phyloP scores from a whole-genome alignment of 2,888 invertebrate genomes.

The Nemotelus pantherinus region DNA sequence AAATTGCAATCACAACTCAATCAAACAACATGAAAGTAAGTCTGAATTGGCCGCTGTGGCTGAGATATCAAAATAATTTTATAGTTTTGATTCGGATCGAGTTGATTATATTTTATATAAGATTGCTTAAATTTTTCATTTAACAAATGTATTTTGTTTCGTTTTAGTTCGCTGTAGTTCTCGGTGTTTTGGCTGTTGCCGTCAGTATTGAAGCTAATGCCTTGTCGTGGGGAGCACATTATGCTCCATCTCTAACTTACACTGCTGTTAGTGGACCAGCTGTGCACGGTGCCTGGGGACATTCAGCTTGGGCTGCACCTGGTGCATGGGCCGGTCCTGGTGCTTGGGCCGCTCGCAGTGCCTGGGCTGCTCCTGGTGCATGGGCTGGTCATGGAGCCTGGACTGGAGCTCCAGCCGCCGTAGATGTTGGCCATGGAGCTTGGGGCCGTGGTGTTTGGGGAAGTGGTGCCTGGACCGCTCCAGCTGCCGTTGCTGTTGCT shows the following conservation, averaged over 20 bases:
- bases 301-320: constrained; percentile 53
- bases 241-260: constrained; percentile 49
- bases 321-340: constrained; percentile 38
- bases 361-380: constrained; percentile 15
- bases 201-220: constrained; percentile 52
- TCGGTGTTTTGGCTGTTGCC: constrained; percentile 57
- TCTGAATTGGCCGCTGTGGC: background rate
- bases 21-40: constrained; percentile 42
- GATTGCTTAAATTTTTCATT: too few relatives aligned
- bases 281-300: constrained; percentile 51
- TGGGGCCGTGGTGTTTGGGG: constrained; percentile 11
- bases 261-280: constrained; percentile 55
- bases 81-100: too few relatives aligned
- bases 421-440: constrained; percentile 20
- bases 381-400: constrained; percentile 50
- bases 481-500: constrained; percentile 27
- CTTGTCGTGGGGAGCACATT: constrained; percentile 49
- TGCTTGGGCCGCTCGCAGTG: constrained; percentile 4
- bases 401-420: constrained; percentile 13
- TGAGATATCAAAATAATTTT: too few relatives aligned
- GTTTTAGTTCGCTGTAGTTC: constrained; percentile 57
- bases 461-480: constrained; percentile 20
- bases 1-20: constrained; percentile 28
- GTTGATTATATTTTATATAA: too few relatives aligned
- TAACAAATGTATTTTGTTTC: background rate